A percentile compares a stretch with the other conserved stretches of the same genome.
Evolutionary conservation across 2,797 vertebrate genomes (phyloP).

Genomic region (Salarias fasciatus): DNA sequence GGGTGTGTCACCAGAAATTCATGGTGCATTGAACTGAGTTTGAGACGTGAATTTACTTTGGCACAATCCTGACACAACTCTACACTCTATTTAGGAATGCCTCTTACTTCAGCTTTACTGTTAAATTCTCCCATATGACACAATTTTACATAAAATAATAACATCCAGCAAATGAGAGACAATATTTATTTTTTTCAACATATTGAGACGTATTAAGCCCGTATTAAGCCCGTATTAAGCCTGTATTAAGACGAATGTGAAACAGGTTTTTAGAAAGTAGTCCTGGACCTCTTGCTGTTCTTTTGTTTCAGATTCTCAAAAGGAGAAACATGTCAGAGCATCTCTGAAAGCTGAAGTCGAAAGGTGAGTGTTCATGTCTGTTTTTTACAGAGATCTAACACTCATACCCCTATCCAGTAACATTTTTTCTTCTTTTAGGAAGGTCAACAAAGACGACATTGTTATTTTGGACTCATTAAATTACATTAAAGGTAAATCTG

Average conservation of each 20-base stretch:
- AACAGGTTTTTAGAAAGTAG: too few species aligned
- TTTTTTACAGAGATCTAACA: not conserved
- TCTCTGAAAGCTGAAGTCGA: conserved; percentile 86
- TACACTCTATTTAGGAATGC: too few species aligned
- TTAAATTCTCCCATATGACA: too few species aligned
- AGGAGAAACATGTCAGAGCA: conserved; percentile 84
- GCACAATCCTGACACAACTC: too few species aligned
- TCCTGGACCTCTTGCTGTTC: too few species aligned
- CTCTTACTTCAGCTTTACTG: too few species aligned
- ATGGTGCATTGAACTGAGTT: conserved; percentile 2
- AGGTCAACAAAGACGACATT: conserved; percentile 85
- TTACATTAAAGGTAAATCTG: conserved; percentile 87
- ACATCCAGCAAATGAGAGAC: too few species aligned
- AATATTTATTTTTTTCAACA: too few species aligned
- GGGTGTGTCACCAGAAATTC: not conserved
- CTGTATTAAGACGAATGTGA: too few species aligned
- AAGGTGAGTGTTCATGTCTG: conserved; percentile 72
- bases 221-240: too few species aligned
- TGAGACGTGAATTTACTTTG: not conserved
- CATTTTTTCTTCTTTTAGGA: conserved; percentile 71
- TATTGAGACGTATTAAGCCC: too few species aligned
- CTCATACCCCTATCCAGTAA: not conserved
- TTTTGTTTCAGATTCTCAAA: conserved; percentile 82
- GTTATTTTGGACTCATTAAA: conserved; percentile 88
- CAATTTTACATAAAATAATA: too few species aligned